Evolutionary conservation across 2,113 vertebrate species (phyloP).

Genomic region (Sigmodon hispidus): DNA sequence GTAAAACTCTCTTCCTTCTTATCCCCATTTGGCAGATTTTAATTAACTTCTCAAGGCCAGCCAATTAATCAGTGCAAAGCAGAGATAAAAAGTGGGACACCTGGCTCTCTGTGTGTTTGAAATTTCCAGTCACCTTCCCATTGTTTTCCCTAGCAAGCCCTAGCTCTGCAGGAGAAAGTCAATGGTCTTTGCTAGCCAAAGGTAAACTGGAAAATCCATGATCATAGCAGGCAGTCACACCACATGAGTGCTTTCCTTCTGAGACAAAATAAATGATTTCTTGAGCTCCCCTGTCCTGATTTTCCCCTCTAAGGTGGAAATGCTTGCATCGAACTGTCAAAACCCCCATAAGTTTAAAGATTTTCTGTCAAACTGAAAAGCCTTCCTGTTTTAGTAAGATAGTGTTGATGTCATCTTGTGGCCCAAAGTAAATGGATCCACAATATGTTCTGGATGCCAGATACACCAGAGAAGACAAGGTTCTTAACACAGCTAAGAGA

Average conservation of each 20-base stretch:
- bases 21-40: constrained; percentile 82
- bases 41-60: constrained; percentile 81
- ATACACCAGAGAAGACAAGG: constrained; percentile 24
- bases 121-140: neutral
- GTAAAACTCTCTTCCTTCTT: constrained; percentile 77
- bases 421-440: constrained; percentile 67
- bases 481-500: constrained; percentile 76
- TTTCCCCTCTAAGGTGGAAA: constrained; percentile 56
- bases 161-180: neutral
- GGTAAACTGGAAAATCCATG: constrained; percentile 27
- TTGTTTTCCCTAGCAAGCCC: neutral
- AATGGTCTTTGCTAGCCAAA: constrained; percentile 10
- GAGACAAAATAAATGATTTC: constrained; percentile 55
- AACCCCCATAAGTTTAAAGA: constrained; percentile 63
- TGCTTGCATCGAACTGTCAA: constrained; percentile 44
- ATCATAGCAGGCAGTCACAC: constrained; percentile 32
- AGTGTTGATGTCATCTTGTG: constrained; percentile 64
- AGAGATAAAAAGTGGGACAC: constrained; percentile 73
- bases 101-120: constrained; percentile 23
- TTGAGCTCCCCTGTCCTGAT: constrained; percentile 12
- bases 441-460: constrained; percentile 34
- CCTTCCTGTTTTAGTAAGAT: constrained; percentile 69
- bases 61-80: constrained; percentile 75
- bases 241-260: neutral
- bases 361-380: constrained; percentile 73